phyloP scores from a whole-genome alignment of 2,797 vertebrate species.

The Trachurus trachurus region DNA sequence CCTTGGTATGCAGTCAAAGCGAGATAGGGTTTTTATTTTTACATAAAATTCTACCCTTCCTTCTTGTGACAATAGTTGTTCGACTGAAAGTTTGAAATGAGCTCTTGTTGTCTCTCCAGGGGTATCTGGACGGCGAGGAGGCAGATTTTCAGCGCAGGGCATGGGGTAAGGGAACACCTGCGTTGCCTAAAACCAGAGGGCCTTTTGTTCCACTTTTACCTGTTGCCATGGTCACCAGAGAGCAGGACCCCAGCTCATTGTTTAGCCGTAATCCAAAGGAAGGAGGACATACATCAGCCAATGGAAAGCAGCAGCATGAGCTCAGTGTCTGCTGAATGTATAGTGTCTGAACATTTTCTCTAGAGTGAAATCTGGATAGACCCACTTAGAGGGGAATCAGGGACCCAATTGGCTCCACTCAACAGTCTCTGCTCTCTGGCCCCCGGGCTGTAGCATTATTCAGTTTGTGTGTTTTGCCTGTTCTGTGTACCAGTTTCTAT shows the following conservation, averaged over 20 bases:
- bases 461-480: slow-evolving; percentile 37
- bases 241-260: slow-evolving; percentile 80
- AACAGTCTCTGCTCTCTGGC: slow-evolving; percentile 49
- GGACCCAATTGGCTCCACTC: slow-evolving; percentile 15
- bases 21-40: not conserved
- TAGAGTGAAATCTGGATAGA: slow-evolving; percentile 45
- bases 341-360: slow-evolving; percentile 48
- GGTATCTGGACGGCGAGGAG: slow-evolving; percentile 91
- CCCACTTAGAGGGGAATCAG: not conserved
- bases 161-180: slow-evolving; percentile 94
- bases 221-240: slow-evolving; percentile 84
- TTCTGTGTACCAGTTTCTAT: slow-evolving; percentile 21
- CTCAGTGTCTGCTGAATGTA: slow-evolving; percentile 39
- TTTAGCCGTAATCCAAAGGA: slow-evolving; percentile 76
- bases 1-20: slow-evolving; percentile 1
- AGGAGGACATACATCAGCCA: slow-evolving; percentile 61
- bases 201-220: slow-evolving; percentile 78
- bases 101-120: slow-evolving; percentile 54
- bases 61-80: slow-evolving; percentile 8
- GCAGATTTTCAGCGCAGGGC: slow-evolving; percentile 98
- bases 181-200: slow-evolving; percentile 58
- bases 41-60: not conserved
- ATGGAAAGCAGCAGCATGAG: slow-evolving; percentile 49
- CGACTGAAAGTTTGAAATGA: slow-evolving; percentile 28
- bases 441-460: slow-evolving; percentile 30